Conservation (phyloP, 1,140 invertebrate species). For the Ceratina japonica region DNA sequence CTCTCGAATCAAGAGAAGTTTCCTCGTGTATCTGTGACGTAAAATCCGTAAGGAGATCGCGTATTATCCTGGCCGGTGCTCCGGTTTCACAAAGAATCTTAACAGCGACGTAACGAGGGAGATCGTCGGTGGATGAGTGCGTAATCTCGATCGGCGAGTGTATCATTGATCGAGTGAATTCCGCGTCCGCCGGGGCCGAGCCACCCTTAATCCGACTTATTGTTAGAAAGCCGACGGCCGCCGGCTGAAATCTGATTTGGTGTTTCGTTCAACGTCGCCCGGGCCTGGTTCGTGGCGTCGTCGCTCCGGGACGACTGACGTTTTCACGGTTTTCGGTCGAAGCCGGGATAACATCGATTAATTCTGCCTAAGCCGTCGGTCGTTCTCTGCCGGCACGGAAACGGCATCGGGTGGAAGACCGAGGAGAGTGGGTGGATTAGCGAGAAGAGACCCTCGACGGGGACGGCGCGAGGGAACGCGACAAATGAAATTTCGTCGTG, state of each 20-base stretch:
- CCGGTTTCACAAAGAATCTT: background rate
- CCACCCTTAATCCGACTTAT: slow-evolving; percentile 44
- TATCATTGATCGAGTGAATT: slow-evolving; percentile 21
- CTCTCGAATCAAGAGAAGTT: too few species aligned
- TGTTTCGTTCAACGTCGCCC: slow-evolving; percentile 28
- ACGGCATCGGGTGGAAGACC: background rate
- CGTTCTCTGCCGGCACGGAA: background rate
- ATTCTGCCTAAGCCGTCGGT: slow-evolving; percentile 33
- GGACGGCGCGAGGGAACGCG: slow-evolving; percentile 40
- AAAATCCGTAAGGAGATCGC: too few species aligned
- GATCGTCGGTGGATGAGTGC: too few species aligned
- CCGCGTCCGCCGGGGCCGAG: background rate
- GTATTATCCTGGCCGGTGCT: background rate
- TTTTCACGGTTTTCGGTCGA: slow-evolving; percentile 42
- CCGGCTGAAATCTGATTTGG: slow-evolving; percentile 52
- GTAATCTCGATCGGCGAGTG: slow-evolving; percentile 25
- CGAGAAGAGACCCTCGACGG: slow-evolving; percentile 42
- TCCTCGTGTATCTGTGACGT: too few species aligned
- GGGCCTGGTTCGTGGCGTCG: slow-evolving; percentile 20
- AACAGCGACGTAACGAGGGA: background rate
- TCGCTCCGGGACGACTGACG: too few species aligned
- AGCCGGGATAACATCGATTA: slow-evolving; percentile 56
- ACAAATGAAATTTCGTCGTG: slow-evolving; percentile 70
- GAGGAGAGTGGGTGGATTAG: slow-evolving; percentile 59
- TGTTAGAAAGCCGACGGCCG: slow-evolving; percentile 38